Evolutionary conservation across 64 coral and sea anemone species (phyloP), one percentile per base, ranked within the genome.

Genomic region (Hydrozoanthus tunicans): DNA sequence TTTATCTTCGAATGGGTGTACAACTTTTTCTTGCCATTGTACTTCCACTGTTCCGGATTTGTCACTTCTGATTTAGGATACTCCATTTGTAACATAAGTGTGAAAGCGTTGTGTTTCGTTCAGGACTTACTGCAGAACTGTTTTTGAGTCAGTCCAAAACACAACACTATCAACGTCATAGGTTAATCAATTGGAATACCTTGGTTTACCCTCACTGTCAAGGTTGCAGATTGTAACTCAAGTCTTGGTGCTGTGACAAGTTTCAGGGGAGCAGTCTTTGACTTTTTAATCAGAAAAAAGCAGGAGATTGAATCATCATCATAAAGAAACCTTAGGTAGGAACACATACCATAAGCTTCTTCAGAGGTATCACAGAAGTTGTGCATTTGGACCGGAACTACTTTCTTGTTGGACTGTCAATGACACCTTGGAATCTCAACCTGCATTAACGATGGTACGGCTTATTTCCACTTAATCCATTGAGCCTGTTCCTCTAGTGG

Each of bases 381-480:
- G 20, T 78, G 74, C 74, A 77, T 53, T 76, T 76, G 51, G 74
- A 53, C 6, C 53, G 51, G 74, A 3, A 77, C 12, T 52, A 77
- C 51, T 15, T 1, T 14, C 74, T 66, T 43, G 54, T 76, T 9
- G 5, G 68, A 24, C 56, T 58, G 70, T 9, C 51, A 10, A 4
- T 89, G 51, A 54, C 14, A 52, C 12, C 81, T 65, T 84, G 60
- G 60, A 15, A 65, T 65, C 2, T 43, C 0, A 43, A 43, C 2
- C 32, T 43, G 32, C 32, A 1, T 43, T 43, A 43, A 43, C 32
- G 32, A 43, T 43, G 32, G 32, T 43, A 43, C 0, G 32, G 32
- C 56, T 4, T 56, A 9, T 53, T 90, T 90, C 73, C 86, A 90
- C 24, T 78, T 77, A 62, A 85, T 3, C 83, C 92, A 93, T 1